A percentile compares a stretch with the other conserved stretches of the same genome.
phyloP scores from a whole-genome alignment of 2,113 vertebrate species.

The Cynopterus brachyotis region DNA sequence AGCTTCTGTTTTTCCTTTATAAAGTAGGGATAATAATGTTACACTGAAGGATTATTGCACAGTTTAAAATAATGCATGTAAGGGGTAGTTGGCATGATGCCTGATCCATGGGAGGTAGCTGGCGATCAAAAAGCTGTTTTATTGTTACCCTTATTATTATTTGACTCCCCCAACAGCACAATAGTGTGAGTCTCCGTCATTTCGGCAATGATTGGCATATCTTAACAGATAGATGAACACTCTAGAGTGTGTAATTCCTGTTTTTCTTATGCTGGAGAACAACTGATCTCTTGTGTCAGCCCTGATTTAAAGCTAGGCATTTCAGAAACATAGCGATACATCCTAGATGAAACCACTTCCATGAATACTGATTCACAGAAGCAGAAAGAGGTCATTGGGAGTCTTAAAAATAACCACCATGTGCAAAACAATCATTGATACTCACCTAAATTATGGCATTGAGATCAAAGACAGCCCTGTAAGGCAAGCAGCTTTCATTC shows the following conservation, averaged over 20 bases:
- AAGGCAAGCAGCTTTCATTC: background rate
- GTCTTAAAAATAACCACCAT: background rate
- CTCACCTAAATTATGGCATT: background rate
- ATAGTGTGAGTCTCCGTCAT: accelerated
- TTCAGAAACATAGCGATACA: background rate
- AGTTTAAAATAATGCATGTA: background rate
- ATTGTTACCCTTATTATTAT: background rate
- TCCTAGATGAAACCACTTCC: background rate
- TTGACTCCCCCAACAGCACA: background rate
- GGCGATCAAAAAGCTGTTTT: background rate
- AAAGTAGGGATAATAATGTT: background rate
- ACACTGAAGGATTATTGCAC: background rate
- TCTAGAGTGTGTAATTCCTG: background rate
- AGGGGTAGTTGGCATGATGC: background rate
- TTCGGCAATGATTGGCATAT: background rate
- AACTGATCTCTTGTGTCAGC: background rate
- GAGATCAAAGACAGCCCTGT: background rate
- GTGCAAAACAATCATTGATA: background rate
- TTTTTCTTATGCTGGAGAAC: background rate
- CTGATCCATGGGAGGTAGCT: background rate
- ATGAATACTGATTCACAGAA: background rate
- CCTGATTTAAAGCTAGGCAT: background rate
- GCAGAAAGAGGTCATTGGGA: background rate
- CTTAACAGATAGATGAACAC: background rate
- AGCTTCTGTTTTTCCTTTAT: background rate